Base-by-base conservation (phyloP, 2,113 vertebrate species). In the Chloroceryle aenea region DNA sequence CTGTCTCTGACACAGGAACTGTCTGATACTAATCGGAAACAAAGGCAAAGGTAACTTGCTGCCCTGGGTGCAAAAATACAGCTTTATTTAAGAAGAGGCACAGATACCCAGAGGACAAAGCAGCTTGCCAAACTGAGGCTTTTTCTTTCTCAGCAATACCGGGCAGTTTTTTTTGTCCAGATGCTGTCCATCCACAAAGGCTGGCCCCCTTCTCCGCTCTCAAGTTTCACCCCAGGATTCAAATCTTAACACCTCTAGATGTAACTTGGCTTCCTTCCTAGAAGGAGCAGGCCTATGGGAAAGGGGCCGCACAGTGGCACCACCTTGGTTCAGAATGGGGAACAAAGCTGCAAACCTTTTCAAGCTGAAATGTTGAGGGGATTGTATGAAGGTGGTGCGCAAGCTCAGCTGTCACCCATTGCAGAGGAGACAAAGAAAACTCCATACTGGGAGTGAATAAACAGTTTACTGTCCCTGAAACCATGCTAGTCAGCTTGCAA, bases 231-330 rank as follows among this genome's bases (percentile, higher is more conserved):
- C 48, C 66, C 32, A 95, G 85, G 82, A 91, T 93, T 94, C 61
- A 90, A 68, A 86, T 52, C 79, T 93, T 94, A 89, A 86, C 95
- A 93, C 68, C 50, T 90, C 72, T 77, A 80, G 90, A 88, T 63
- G 36, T 45, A 89, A 27, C 63, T 95, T 93, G 90, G 92, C 94
- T 93, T 88, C 59, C 55, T 88, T 94, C 85, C 90, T 90, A 77
- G 75, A 69, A 90, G 63, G 30, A 94, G 71, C 0, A 6, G 45
- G 22, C 48, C 40, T 50, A 43, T 79, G 59, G 85, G 82, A 93
- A 92, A 80, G 75, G 48, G 71, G 25, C 21, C 92, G 48, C 71
- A 69, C 27, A 66, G 77, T 48, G 48, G 50, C 67, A 79, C 27
- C 4, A 19, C 36, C 27, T 74, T 50, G 48, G n/a, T 58, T 77